Conservation (phyloP, 2,797 vertebrate genomes). For the Buphagus erythrorhynchus region DNA sequence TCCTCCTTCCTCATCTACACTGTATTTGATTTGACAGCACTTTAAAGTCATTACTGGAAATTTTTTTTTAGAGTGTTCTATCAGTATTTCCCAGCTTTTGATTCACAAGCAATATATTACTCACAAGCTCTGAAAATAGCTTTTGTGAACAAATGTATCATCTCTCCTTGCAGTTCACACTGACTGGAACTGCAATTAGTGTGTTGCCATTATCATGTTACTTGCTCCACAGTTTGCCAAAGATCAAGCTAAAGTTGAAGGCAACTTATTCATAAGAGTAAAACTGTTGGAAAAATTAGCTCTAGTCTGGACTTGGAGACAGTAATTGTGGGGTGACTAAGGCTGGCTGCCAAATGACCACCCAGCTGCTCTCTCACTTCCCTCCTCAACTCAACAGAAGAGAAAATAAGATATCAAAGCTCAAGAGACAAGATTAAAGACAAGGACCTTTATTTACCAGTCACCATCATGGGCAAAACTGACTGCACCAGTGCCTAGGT, state of each 20-base stretch:
- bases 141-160: not conserved
- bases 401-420: not conserved
- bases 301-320: not conserved
- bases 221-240: not conserved
- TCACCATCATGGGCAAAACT: not conserved
- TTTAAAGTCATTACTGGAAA: not conserved
- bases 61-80: not conserved
- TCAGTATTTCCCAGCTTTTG: not conserved
- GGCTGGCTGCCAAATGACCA: not conserved
- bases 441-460: not conserved
- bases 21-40: not conserved
- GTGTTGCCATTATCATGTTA: not conserved
- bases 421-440: not conserved
- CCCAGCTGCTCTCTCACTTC: not conserved
- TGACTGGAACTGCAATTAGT: not conserved
- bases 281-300: not conserved
- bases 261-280: not conserved
- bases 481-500: not conserved
- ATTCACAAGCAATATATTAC: not conserved
- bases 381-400: rapidly evolving
- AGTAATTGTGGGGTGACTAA: not conserved
- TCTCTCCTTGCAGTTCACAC: not conserved
- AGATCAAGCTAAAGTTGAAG: not conserved
- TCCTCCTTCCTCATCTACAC: not conserved
- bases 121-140: not conserved